These are phyloP conservation scores for Eunapius fragilis DNA, from an alignment of 37 sponge, comb jelly and placozoan genomes.

Conservation along the genomic window DNA sequence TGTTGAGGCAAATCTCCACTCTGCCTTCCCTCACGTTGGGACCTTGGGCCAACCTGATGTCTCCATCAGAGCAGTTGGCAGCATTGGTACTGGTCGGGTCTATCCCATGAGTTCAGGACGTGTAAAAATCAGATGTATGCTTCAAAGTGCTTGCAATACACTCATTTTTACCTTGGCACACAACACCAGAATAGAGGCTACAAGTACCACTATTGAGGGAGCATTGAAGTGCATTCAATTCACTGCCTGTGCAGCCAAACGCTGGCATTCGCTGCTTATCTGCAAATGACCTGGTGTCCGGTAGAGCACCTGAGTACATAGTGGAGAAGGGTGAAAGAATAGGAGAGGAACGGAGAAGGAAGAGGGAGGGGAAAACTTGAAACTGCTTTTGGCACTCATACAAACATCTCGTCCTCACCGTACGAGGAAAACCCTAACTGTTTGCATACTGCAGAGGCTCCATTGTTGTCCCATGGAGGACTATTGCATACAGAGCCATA, in stretches of 20 bases:
- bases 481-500: conserved; percentile 15
- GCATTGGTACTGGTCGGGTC: not conserved
- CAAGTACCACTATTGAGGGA: not conserved
- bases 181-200: not conserved
- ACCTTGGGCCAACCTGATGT: not conserved
- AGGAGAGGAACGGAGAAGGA: too few relatives aligned
- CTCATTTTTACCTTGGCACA: not conserved
- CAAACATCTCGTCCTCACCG: not conserved
- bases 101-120: not conserved
- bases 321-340: too few relatives aligned
- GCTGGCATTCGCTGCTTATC: not conserved
- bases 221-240: not conserved
- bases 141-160: not conserved
- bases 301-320: not conserved
- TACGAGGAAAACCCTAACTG: conserved; percentile 1
- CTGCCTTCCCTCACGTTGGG: not conserved
- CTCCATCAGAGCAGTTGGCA: not conserved
- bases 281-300: not conserved
- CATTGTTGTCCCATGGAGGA: conserved; percentile 9
- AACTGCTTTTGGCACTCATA: too few relatives aligned
- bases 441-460: not conserved
- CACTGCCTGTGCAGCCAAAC: not conserved
- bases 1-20: not conserved
- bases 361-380: too few relatives aligned
- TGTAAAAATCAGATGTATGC: not conserved